Evolutionary conservation across 2,113 vertebrate genomes (phyloP).

Genomic region (Cynocephalus volans): DNA sequence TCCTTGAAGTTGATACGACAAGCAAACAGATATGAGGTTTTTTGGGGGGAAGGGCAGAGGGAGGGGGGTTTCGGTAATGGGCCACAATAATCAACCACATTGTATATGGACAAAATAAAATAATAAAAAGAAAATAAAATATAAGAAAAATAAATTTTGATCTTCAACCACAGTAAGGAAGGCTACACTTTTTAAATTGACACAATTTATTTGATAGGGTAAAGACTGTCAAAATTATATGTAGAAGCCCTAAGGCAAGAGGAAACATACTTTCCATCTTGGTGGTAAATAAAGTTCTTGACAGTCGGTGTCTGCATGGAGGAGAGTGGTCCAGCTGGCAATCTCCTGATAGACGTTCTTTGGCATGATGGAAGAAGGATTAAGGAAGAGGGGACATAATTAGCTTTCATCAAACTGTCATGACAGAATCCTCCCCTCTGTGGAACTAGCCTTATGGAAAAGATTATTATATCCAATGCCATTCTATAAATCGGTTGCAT

Average conservation of each 20-base stretch:
- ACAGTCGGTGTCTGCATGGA: slow-evolving; percentile 74
- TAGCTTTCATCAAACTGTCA: slow-evolving; percentile 80
- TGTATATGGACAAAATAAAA: too few relatives aligned
- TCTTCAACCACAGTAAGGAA: slow-evolving; percentile 82
- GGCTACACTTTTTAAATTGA: slow-evolving; percentile 82
- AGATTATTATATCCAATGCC: slow-evolving; percentile 61
- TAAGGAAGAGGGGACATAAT: slow-evolving; percentile 76
- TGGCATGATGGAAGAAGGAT: slow-evolving; percentile 73
- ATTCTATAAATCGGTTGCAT: slow-evolving; percentile 57
- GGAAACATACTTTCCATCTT: slow-evolving; percentile 80
- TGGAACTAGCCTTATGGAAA: slow-evolving; percentile 69
- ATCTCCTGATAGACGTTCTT: slow-evolving; percentile 74
- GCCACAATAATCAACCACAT: too few relatives aligned
- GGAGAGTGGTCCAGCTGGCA: slow-evolving; percentile 58
- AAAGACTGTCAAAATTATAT: slow-evolving; percentile 84
- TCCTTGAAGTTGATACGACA: too few relatives aligned
- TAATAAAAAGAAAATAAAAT: too few relatives aligned
- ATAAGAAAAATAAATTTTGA: slow-evolving; percentile 29
- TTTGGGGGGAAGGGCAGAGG: too few relatives aligned
- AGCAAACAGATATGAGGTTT: too few relatives aligned
- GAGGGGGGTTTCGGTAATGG: too few relatives aligned
- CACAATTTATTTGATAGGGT: slow-evolving; percentile 85
- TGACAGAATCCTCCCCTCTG: slow-evolving; percentile 77
- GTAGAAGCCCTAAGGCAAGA: slow-evolving; percentile 79
- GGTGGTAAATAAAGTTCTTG: slow-evolving; percentile 84